Conservation (phyloP, 2,888 invertebrate species). For the Oegoconia quadripuncta region DNA sequence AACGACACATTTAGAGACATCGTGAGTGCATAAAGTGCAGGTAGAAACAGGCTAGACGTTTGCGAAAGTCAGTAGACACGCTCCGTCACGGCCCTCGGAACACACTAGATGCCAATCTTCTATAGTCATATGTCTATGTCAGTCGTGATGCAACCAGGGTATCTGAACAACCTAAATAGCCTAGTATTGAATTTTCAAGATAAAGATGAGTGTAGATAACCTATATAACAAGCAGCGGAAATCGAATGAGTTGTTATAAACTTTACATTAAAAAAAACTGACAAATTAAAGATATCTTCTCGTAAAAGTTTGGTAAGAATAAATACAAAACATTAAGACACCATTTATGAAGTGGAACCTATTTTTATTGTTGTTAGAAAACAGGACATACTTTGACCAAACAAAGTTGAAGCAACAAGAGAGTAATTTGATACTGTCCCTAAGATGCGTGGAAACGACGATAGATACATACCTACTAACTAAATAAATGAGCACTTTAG, state of each 20-base stretch:
- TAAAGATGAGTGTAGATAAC: too few species aligned
- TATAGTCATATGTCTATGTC: conserved; percentile 57
- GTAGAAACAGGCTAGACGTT: conserved; percentile 38
- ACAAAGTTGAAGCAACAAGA: not conserved
- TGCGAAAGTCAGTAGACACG: conserved; percentile 60
- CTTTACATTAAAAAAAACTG: too few species aligned
- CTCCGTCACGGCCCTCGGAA: conserved; percentile 55
- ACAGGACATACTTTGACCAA: not conserved
- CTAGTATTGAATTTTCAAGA: too few species aligned
- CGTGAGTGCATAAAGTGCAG: conserved; percentile 22
- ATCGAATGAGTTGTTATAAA: too few species aligned
- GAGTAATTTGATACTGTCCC: conserved; percentile 15
- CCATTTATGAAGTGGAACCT: too few species aligned
- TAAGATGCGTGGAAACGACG: conserved; percentile 8
- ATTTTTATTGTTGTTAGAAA: too few species aligned
- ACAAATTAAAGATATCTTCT: too few species aligned
- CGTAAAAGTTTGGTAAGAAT: too few species aligned
- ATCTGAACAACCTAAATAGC: conserved; percentile 7
- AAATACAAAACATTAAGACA: too few species aligned
- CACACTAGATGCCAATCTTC: conserved; percentile 55
- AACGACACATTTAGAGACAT: conserved; percentile 15
- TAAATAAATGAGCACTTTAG: conserved; percentile 44
- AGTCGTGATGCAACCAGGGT: conserved; percentile 48
- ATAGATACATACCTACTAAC: conserved; percentile 27
- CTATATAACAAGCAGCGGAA: too few species aligned